Evolutionary conservation across 2,888 invertebrate species (phyloP), one percentile per base, ranked within the genome.

Genomic region (Heliconius ismenius): DNA sequence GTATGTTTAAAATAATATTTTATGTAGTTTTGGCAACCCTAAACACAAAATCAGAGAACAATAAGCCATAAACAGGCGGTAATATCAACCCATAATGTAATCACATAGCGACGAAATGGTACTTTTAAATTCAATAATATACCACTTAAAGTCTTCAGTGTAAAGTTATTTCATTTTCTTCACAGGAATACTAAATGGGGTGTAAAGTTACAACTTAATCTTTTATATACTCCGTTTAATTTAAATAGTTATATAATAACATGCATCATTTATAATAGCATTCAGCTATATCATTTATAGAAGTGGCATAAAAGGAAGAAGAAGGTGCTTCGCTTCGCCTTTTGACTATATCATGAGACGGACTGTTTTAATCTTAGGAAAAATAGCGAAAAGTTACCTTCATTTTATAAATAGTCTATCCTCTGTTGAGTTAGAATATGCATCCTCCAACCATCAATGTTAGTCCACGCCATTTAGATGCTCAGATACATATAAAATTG

Each of bases 51-150:
- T 88, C 83, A 83, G 86, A 87, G 90, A 92, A 93, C 92, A 93
- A 93, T 93, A 87, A 86, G 89, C 89, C 85, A 92, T 93, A 93
- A 93, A 93, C 88, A 90, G 86, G 86, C 85, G 84, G 84, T 86
- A 87, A 88, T 89, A 92, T 91, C 90, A 90, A 91, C 90, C 86
- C 87, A 89, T 90, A 89, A 90, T 90, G 86, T 86, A 86, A 86
- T 88, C 84, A 85, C 83, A 83, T 84, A 81, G 79, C 83, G 86
- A 86, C 88, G 84, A 85, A 89, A 91, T 85, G 86, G 82, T 82
- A 83, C 86, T 78, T 87, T 90, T 90, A 90, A 89, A 90, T 92
- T 89, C 87, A 89, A 90, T 89, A 90, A 86, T 83, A 81, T 82
- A 79, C 82, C 76, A 79, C 79, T 80, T 79, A 83, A 81, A 81